Percentiles rank a stretch among this genome's conserved stretches.
Evolutionary conservation across 1,140 invertebrate genomes (phyloP).

Genomic region (Zaprionus ghesquierei): DNA sequence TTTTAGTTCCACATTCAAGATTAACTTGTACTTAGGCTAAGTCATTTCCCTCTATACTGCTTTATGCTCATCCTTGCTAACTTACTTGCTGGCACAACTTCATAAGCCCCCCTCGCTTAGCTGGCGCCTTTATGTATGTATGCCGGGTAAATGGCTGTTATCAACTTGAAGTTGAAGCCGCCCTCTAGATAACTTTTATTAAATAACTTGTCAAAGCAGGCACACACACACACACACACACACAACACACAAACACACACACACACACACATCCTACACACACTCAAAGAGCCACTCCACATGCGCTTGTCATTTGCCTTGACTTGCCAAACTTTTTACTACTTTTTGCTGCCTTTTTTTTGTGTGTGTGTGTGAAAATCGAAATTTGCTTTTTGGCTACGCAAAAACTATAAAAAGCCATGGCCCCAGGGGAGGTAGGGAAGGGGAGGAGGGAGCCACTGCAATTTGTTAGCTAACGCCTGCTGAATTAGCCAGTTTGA

Average conservation of each 20-base stretch:
- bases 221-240: conserved; percentile 12
- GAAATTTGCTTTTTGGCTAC: conserved; percentile 58
- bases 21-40: too few species aligned
- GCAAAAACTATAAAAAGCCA: conserved; percentile 12
- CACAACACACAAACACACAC: conserved; percentile 24
- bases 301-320: conserved; percentile 31
- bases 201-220: conserved; percentile 76
- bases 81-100: too few species aligned
- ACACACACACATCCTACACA: conserved; percentile 18
- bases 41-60: neutral
- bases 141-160: conserved; percentile 30
- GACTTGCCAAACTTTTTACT: conserved; percentile 56
- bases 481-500: conserved; percentile 58
- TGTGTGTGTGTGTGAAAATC: conserved; percentile 49
- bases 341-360: too few species aligned
- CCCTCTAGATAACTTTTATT: conserved; percentile 66
- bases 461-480: conserved; percentile 73
- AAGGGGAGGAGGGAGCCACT: conserved; percentile 30
- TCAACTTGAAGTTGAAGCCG: conserved; percentile 33
- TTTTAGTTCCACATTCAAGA: too few species aligned
- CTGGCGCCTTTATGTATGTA: neutral
- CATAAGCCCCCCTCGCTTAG: neutral
- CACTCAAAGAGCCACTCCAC: neutral
- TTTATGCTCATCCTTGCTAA: neutral
- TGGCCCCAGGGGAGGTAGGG: neutral